Evolutionary conservation across 1,140 invertebrate species (phyloP), one percentile per base, ranked within the genome.

Genomic region (Xylocopa sonorina): DNA sequence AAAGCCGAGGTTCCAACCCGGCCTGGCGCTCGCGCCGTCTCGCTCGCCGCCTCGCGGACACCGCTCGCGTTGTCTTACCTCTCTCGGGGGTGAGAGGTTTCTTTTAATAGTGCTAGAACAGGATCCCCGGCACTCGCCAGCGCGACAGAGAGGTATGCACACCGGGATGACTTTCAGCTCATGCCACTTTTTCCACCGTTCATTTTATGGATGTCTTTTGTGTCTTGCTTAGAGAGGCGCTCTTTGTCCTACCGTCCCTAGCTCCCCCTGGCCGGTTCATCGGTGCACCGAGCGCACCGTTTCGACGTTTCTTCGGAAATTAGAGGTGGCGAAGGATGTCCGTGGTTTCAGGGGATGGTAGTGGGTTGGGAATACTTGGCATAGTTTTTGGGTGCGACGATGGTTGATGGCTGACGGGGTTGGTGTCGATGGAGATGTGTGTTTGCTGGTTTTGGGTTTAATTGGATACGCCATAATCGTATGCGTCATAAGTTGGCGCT

Each of bases 1-100:
- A 88, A n/a, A 85, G 83, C 87, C 79, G 85, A 82, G 82, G 86
- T 82, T 83, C 63, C 38, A 66, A 79, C 78, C 84, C n/a, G n/a
- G n/a, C n/a, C n/a, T n/a, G 68, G n/a, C 34, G 24, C 38, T 43
- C 60, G 29, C n/a, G n/a, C 66, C 14, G 34, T 55, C 50, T 69
- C 53, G 48, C 43, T 50, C 6, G 43, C 63, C 2, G 34, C 6
- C 7, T 67, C 21, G 14, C 3, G n/a, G 38, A 32, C 69, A 29
- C 73, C 60, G n/a, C 64, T 27, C 24, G 16, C 57, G 43, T 64
- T 53, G 60, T 53, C 75, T 68, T 72, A 48, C 34, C 55, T 84
- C 68, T 78, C 60, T 53, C 24, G 29, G 69, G 72, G 64, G 75
- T 53, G 66, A 69, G 57, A 80, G 72, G 71, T 55, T 86, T 79